Conservation (phyloP, 2,113 vertebrate species). For the Myotis davidii region DNA sequence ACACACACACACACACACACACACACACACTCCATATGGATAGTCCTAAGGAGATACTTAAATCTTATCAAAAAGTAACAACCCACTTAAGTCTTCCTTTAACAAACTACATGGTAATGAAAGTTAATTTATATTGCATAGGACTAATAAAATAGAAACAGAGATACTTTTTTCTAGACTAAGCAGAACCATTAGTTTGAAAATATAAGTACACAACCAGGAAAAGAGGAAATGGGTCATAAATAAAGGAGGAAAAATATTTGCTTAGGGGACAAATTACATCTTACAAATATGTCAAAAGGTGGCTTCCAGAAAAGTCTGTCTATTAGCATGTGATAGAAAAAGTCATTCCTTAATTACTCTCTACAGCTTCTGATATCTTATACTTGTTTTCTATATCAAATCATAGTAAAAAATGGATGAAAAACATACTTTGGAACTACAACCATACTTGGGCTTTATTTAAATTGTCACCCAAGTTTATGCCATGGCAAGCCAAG, state of each 20-base stretch:
- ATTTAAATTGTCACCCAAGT: conserved; percentile 10
- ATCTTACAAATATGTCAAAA: not conserved
- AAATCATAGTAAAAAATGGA: not conserved
- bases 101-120: not conserved
- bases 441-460: not conserved
- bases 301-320: not conserved
- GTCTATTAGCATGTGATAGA: not conserved
- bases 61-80: not conserved
- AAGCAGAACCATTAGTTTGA: not conserved
- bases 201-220: not conserved
- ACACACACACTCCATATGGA: not conserved
- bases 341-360: not conserved
- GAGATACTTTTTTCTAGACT: not conserved
- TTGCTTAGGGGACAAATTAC: not conserved
- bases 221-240: not conserved
- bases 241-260: not conserved
- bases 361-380: not conserved
- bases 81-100: not conserved
- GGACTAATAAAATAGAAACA: not conserved
- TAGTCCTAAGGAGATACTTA: not conserved
- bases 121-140: not conserved
- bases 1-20: not conserved
- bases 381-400: not conserved
- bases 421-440: not conserved
- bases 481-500: not conserved